Evolutionary conservation across 2,797 vertebrate species (phyloP).

Genomic region (Enteromius anoplus): DNA sequence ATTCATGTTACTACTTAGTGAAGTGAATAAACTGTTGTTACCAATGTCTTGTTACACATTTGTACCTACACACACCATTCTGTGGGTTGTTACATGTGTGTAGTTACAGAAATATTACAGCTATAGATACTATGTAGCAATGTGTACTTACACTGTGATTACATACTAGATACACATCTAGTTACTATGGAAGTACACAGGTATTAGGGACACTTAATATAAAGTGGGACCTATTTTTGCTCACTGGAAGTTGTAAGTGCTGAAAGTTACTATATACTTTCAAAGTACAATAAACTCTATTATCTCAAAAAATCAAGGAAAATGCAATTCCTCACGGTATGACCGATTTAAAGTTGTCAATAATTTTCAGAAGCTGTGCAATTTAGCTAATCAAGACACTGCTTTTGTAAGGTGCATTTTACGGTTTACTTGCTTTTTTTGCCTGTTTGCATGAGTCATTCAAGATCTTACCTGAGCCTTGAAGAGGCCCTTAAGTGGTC

Average conservation of each 20-base stretch:
- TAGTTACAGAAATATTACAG: too few relatives aligned
- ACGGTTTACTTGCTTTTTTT: background rate
- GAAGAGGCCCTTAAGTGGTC: constrained; percentile 13
- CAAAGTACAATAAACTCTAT: constrained; percentile 4
- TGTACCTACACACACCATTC: too few relatives aligned
- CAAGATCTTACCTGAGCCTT: background rate
- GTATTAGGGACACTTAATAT: too few relatives aligned
- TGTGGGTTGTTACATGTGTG: too few relatives aligned
- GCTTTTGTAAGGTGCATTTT: background rate
- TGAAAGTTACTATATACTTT: background rate
- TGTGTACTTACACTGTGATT: too few relatives aligned
- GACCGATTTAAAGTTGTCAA: background rate
- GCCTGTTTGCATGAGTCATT: constrained; percentile 14
- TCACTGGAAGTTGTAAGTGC: background rate
- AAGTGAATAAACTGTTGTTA: too few relatives aligned
- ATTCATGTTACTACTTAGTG: too few relatives aligned
- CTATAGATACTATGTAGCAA: too few relatives aligned
- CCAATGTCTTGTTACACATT: too few relatives aligned
- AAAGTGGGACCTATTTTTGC: background rate
- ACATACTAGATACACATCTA: too few relatives aligned
- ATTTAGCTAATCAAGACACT: constrained; percentile 20
- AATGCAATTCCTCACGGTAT: background rate
- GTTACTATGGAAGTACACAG: too few relatives aligned
- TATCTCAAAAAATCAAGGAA: constrained; percentile 6
- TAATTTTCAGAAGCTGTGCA: background rate